Percentiles rank a stretch among this genome's conserved stretches.
These are phyloP conservation scores for Stramonita haemastoma DNA, from an alignment of 2,888 invertebrate genomes.

Conservation along the genomic window DNA sequence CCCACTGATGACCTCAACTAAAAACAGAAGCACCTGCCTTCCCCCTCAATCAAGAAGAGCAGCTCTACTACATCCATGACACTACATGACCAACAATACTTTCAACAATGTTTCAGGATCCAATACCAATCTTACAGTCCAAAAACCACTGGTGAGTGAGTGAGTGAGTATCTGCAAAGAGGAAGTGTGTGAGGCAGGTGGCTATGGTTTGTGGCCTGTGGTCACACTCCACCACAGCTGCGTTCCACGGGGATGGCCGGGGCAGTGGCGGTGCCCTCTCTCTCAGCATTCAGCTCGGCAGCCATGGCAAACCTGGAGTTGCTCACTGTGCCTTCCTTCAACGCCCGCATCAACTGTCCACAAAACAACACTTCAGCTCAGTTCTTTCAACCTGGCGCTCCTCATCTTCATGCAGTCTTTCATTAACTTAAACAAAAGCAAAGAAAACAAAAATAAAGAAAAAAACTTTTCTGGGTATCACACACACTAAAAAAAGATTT, in stretches of 20 bases:
- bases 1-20: too few species aligned
- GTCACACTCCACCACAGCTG: conserved; percentile 91
- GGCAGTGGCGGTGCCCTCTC: conserved; percentile 79
- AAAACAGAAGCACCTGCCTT: too few species aligned
- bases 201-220: neutral
- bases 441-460: neutral
- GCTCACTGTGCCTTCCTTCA: conserved; percentile 96
- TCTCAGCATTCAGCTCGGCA: conserved; percentile 93
- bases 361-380: neutral
- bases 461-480: neutral
- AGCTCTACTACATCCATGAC: too few species aligned
- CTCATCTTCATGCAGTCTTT: neutral
- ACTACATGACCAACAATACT: too few species aligned
- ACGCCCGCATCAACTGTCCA: conserved; percentile 96
- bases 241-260: conserved; percentile 86
- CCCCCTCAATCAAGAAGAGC: too few species aligned
- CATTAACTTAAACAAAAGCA: neutral
- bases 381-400: neutral
- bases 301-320: conserved; percentile 96
- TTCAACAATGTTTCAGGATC: too few species aligned
- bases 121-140: too few species aligned
- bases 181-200: neutral
- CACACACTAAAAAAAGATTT: neutral
- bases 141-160: too few species aligned
- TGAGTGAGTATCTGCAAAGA: neutral